Base-by-base conservation (phyloP, 1,140 invertebrate genomes). In the Cydia fagiglandana region DNA sequence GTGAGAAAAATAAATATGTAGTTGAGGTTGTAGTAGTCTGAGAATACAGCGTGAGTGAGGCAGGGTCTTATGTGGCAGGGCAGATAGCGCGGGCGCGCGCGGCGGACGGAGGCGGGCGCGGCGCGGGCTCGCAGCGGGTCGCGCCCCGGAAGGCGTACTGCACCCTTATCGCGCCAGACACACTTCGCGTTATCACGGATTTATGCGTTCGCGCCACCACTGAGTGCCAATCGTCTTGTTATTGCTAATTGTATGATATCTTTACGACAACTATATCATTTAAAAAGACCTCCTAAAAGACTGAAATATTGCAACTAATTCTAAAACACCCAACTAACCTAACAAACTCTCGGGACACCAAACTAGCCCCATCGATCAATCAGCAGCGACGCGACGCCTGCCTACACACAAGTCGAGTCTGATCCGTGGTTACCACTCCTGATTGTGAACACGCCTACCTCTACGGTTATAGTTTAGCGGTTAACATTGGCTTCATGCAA, bases 141-240 rank as follows among this genome's bases (percentile, higher is more conserved):
- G 77, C 81, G 90, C 88, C 82, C 89, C 88, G 90, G 88, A 92
- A 92, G 86, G 83, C 90, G 83, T 86, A 87, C 85, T 90, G 87
- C 86, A 88, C 83, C 80, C 86, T 88, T 92, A 92, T 92, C 91
- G 75, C 78, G 74, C 73, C 84, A 91, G 88, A 90, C 89, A 90
- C 84, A 90, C 83, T 90, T 89, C 82, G 82, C 78, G 81, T 88
- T 92, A 92, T 92, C 89, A 56, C 82, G 81, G 85, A 91, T 90
- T 90, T 92, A 92, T 92, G 88, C 79, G 83, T 80, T 80, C 79
- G 77, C 81, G 81, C 86, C 82, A 82, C 79, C 84, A 85, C 81
- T 64, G 73, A 83, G 81, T 84, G 82, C 83, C 34, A 88, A 88
- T 89, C 87, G 88, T 88, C 56, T 61, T 61, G 56, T 61, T 61